Conservation (phyloP, 2,113 vertebrate genomes). For the Mixornis gularis region DNA sequence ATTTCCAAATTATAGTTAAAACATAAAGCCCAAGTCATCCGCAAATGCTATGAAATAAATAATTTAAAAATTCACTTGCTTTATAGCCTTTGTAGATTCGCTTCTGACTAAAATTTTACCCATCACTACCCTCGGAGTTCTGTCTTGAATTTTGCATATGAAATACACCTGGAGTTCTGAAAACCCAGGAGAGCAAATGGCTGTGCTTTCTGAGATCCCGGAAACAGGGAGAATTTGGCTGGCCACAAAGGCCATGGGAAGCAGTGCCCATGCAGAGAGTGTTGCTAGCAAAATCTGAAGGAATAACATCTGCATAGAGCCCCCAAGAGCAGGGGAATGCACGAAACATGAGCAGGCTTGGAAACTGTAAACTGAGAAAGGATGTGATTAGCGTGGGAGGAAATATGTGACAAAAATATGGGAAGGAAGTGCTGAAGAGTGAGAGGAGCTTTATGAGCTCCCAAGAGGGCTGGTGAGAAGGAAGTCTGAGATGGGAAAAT, state of each 20-base stretch:
- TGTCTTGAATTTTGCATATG: neutral
- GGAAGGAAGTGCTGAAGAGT: constrained; percentile 35
- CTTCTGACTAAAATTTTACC: neutral
- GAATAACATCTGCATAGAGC: neutral
- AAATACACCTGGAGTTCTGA: neutral
- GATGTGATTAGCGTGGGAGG: constrained; percentile 23
- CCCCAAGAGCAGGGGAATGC: neutral
- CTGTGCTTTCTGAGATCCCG: neutral
- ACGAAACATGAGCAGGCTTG: neutral
- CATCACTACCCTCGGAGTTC: neutral
- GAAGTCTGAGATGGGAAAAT: neutral
- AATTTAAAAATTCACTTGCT: neutral
- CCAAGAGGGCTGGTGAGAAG: neutral
- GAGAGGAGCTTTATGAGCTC: neutral
- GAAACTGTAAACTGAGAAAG: constrained; percentile 25
- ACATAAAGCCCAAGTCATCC: neutral
- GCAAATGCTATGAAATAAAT: rapidly evolving
- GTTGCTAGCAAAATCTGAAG: neutral
- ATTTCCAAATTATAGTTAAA: neutral
- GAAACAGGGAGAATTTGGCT: neutral
- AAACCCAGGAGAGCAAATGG: neutral
- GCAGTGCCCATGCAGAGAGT: neutral
- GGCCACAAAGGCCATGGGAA: neutral
- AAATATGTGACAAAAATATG: neutral
- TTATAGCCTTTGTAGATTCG: neutral